Conservation (phyloP, 2,113 vertebrate species). For the Lichenostomus cassidix region DNA sequence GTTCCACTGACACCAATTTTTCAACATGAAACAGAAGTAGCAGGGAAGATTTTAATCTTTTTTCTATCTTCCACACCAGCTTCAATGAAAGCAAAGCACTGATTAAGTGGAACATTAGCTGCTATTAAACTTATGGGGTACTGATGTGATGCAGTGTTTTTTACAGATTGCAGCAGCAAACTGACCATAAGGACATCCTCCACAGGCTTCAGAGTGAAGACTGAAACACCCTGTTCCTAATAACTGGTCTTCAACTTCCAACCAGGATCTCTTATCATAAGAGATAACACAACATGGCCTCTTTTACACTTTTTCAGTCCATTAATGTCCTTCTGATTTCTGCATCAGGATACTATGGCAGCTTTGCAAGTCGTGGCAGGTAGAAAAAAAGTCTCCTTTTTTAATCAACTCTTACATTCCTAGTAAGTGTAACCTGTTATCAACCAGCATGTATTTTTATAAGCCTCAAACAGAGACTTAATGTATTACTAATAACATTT, state of each 20-base stretch:
- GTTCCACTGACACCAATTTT: not conserved
- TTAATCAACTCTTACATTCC: not conserved
- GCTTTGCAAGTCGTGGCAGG: not conserved
- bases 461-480: not conserved
- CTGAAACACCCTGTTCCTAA: not conserved
- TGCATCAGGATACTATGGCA: not conserved
- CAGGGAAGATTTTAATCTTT: not conserved
- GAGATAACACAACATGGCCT: not conserved
- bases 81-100: not conserved
- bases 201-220: not conserved
- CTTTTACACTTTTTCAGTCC: not conserved
- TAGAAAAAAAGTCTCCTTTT: not conserved
- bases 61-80: not conserved
- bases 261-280: not conserved
- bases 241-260: not conserved
- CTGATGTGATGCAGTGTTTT: not conserved
- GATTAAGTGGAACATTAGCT: not conserved
- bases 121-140: too few relatives aligned
- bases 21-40: not conserved
- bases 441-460: not conserved
- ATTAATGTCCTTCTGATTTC: not conserved
- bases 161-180: not conserved
- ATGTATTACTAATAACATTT: not conserved
- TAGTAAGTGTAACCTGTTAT: not conserved
- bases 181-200: not conserved